Evolutionary conservation across 2,113 vertebrate species (phyloP).

Genomic region (Aptenodytes forsteri): DNA sequence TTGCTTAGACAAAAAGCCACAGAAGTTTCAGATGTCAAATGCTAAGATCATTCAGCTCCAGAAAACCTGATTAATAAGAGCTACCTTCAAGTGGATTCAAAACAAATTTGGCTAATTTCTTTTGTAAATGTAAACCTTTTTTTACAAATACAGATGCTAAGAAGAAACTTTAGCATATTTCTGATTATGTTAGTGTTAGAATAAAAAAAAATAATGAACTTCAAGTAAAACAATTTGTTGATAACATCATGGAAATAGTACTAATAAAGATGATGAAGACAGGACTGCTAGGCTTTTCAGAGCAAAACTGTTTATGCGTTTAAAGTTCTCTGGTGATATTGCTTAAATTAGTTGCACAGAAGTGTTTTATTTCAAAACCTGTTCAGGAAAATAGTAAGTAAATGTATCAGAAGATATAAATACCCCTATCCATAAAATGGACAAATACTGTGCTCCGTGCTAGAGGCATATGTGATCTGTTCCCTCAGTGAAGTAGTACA

Average conservation of each 20-base stretch:
- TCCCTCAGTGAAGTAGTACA: not conserved
- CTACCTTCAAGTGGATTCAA: not conserved
- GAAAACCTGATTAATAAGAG: conserved; percentile 41
- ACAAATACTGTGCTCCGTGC: not conserved
- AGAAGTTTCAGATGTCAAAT: conserved; percentile 62
- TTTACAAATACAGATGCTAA: not conserved
- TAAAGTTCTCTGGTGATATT: not conserved
- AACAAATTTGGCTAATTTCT: conserved; percentile 14
- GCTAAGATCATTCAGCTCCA: conserved; percentile 46
- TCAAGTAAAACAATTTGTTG: not conserved
- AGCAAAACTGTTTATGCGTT: not conserved
- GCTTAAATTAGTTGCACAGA: not conserved
- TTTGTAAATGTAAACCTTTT: not conserved
- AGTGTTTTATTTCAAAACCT: not conserved
- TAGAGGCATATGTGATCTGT: not conserved
- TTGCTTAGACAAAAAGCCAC: conserved; percentile 70
- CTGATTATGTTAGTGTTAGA: not conserved
- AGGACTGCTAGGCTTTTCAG: not conserved
- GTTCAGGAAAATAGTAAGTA: not conserved
- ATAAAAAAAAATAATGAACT: not conserved
- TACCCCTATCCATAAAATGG: not conserved
- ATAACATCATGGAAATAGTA: not conserved
- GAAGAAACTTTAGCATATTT: not conserved
- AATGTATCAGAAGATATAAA: not conserved
- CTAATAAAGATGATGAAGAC: not conserved